Conservation (phyloP, 2,113 vertebrate genomes). For the Planiliza haematocheilus region DNA sequence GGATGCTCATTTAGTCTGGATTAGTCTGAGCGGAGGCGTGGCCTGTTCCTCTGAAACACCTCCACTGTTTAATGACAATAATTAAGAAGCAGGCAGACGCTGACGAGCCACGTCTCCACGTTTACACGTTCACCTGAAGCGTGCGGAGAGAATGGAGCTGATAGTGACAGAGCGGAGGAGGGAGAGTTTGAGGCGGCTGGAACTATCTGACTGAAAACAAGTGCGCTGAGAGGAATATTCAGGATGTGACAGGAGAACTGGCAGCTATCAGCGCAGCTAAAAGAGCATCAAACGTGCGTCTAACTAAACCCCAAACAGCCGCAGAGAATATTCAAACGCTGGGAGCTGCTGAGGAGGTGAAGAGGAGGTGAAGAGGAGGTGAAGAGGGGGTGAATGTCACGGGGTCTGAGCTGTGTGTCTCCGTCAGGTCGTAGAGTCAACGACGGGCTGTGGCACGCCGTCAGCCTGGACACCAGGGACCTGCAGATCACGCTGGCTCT, state of each 20-base stretch:
- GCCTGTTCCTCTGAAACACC: not conserved
- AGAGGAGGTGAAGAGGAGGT: too few species aligned
- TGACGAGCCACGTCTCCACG: not conserved
- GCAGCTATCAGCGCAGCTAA: constrained; percentile 13
- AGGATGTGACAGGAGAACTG: not conserved
- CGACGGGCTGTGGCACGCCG: constrained; percentile 94
- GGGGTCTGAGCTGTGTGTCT: too few species aligned
- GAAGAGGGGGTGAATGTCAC: too few species aligned
- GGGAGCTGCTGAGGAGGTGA: too few species aligned
- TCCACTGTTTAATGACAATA: not conserved
- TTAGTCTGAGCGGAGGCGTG: not conserved
- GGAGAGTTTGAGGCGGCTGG: constrained; percentile 15
- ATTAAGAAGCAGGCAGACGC: not conserved
- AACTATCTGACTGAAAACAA: not conserved
- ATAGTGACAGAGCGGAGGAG: too few species aligned
- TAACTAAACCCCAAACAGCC: constrained; percentile 3
- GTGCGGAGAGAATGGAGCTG: not conserved
- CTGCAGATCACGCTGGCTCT: constrained; percentile 88
- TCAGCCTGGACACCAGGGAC: constrained; percentile 87
- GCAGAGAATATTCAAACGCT: not conserved
- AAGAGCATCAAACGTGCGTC: not conserved
- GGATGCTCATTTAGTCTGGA: constrained; percentile 51
- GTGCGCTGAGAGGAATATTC: not conserved
- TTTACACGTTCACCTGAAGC: constrained; percentile 23
- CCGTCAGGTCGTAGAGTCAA: constrained; percentile 87